phyloP scores from a whole-genome alignment of 2,888 invertebrate species.

The Dasysyrphus tricinctus region DNA sequence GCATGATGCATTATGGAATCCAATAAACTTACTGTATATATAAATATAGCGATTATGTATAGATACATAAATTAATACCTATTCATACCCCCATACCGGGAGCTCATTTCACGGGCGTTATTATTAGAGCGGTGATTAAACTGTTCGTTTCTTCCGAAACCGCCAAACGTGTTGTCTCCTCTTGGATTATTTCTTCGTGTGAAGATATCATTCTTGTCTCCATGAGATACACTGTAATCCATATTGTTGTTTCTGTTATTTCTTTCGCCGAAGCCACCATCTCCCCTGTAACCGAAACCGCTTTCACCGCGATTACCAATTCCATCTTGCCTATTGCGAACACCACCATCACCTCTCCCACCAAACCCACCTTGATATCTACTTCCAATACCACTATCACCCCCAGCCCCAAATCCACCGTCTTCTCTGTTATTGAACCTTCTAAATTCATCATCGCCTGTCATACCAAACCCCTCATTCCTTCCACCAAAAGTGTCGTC shows the following conservation, averaged over 20 bases:
- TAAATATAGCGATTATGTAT: not conserved
- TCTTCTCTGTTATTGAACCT: conserved; percentile 87
- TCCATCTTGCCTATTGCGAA: conserved; percentile 12
- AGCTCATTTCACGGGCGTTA: not conserved
- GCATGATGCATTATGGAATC: not conserved
- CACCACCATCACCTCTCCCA: conserved; percentile 13
- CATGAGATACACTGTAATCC: not conserved
- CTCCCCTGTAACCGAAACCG: not conserved
- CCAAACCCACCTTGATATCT: conserved; percentile 31
- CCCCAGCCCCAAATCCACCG: conserved; percentile 28
- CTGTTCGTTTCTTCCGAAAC: not conserved
- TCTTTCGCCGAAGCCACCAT: not conserved
- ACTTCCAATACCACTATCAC: conserved; percentile 37
- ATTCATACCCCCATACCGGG: not conserved
- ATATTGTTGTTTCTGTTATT: conserved; percentile 16
- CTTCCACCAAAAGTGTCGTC: not conserved
- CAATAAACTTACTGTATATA: not conserved
- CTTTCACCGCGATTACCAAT: not conserved
- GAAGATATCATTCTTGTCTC: not conserved
- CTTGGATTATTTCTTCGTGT: not conserved
- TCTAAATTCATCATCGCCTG: conserved; percentile 4
- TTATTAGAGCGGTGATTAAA: not conserved
- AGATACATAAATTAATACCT: not conserved
- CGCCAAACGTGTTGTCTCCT: not conserved
- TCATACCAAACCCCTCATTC: not conserved